Base-by-base conservation (phyloP, 2,113 vertebrate species). In the Clarias batrachus region DNA sequence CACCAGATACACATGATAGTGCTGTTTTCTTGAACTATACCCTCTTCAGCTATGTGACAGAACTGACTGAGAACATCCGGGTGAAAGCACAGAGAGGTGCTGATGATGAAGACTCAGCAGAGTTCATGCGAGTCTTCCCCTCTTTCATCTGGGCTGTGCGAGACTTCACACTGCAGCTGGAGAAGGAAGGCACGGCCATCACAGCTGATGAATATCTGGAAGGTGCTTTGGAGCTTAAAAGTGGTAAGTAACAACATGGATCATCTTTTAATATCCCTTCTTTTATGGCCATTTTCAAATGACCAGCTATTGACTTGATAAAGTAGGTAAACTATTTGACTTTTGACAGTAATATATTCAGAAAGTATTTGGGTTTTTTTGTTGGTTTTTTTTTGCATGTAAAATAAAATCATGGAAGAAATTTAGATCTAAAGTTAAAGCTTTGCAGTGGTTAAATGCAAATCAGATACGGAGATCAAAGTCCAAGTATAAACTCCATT, bases 121-220 rank as follows among this genome's bases (percentile, higher is more conserved):
- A 94, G 4, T 95, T 94, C 81, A 87, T 90, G 41, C 82, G 81
- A 7, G 89, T 94, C 86, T 95, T 96, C 74, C 95, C 95, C 23
- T 90, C 93, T 0, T 95, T 96, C 73, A 83, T 96, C 25, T 95
- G 94, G 94, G 54, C 90, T 33, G 90, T 95, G 30, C 91, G 93
- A 17, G 95, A 96, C 88, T 95, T 96, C 85, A 89, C 21, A 0
- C 74, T 95, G 70, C 63, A 89, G 16, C 66, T 93, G 82, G 74
- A 86, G 77, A 60, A 81, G 23, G 33, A 74, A 0, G 86, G 71
- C 27, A 12, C 71, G 14, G 12, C 37, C 1, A 90, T 92, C 52
- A 91, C 88, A 33, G 87, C 87, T 54, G 90, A 92, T 13, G 65
- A 90, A 12, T 93, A 91, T 87, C 81, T 92, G 84, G 88, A 92